These are phyloP conservation scores for Zalophus californianus DNA, from an alignment of 2,797 vertebrate genomes.

Conservation along the genomic window DNA sequence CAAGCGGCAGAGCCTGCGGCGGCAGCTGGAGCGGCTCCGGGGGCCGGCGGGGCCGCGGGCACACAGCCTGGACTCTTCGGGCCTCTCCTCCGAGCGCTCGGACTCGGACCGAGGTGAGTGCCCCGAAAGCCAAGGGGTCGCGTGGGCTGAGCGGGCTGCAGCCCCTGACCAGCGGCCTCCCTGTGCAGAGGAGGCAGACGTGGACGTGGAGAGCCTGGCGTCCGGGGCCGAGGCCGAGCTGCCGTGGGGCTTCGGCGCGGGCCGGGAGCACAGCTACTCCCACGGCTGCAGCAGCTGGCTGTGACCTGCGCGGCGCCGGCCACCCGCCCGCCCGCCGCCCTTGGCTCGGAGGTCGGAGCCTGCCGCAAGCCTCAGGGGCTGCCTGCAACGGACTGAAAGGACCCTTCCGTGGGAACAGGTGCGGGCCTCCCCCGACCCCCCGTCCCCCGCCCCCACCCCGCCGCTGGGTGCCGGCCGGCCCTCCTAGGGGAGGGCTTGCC, in stretches of 20 bases:
- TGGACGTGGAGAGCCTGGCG: slow-evolving; percentile 93
- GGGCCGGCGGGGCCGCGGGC: slow-evolving; percentile 86
- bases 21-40: slow-evolving; percentile 91
- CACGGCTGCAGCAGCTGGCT: slow-evolving; percentile 88
- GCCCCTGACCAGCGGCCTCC: background rate
- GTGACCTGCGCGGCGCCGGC: slow-evolving; percentile 85
- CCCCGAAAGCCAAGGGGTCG: rapidly evolving
- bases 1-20: slow-evolving; percentile 92
- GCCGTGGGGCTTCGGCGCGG: slow-evolving; percentile 86
- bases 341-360: background rate
- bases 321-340: background rate
- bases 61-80: slow-evolving; percentile 93
- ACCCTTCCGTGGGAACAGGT: background rate
- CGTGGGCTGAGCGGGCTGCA: rapidly evolving
- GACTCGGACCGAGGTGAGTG: slow-evolving; percentile 94
- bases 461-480: background rate
- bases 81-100: slow-evolving; percentile 93
- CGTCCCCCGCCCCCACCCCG: too few relatives aligned
- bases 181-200: slow-evolving; percentile 93
- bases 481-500: background rate
- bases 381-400: slow-evolving; percentile 51
- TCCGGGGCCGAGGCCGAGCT: slow-evolving; percentile 91
- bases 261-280: slow-evolving; percentile 96
- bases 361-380: background rate
- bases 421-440: background rate